These are phyloP conservation scores for Battus philenor DNA, from an alignment of 1,140 invertebrate species.

Conservation along the genomic window DNA sequence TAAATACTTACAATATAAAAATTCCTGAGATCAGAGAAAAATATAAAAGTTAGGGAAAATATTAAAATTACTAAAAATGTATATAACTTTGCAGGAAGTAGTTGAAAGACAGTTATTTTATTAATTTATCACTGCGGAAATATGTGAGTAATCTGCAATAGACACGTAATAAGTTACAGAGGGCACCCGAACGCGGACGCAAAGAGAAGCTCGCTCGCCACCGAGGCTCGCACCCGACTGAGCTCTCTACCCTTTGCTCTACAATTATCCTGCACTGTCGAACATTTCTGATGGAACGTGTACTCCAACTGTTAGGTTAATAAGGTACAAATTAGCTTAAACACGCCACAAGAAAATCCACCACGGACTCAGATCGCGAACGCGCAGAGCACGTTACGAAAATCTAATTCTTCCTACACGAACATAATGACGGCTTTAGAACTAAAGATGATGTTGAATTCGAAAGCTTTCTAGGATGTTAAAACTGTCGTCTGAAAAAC, in stretches of 20 bases:
- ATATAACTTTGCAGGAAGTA: too few species aligned
- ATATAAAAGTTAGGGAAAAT: too few species aligned
- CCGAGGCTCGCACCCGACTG: conserved; percentile 60
- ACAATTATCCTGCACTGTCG: conserved; percentile 40
- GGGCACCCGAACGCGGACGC: conserved; percentile 20
- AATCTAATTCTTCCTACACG: conserved; percentile 64
- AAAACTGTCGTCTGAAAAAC: conserved; percentile 33
- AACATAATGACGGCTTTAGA: conserved; percentile 69
- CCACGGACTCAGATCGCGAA: conserved; percentile 21
- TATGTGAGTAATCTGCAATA: not conserved
- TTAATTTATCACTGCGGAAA: not conserved
- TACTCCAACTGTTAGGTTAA: conserved; percentile 26
- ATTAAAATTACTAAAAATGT: too few species aligned
- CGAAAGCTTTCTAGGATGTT: conserved; percentile 50
- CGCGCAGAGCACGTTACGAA: conserved; percentile 46
- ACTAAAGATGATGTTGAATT: conserved; percentile 53
- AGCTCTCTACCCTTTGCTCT: conserved; percentile 38
- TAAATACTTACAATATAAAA: too few species aligned
- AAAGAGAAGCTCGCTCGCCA: conserved; percentile 29
- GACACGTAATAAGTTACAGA: conserved; percentile 62
- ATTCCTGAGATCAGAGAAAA: too few species aligned
- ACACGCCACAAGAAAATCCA: not conserved
- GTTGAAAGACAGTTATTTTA: too few species aligned
- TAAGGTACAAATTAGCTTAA: conserved; percentile 26
- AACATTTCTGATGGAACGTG: conserved; percentile 25